Evolutionary conservation across 2,797 vertebrate species (phyloP).

Genomic region (Pseudomugil tenellus): DNA sequence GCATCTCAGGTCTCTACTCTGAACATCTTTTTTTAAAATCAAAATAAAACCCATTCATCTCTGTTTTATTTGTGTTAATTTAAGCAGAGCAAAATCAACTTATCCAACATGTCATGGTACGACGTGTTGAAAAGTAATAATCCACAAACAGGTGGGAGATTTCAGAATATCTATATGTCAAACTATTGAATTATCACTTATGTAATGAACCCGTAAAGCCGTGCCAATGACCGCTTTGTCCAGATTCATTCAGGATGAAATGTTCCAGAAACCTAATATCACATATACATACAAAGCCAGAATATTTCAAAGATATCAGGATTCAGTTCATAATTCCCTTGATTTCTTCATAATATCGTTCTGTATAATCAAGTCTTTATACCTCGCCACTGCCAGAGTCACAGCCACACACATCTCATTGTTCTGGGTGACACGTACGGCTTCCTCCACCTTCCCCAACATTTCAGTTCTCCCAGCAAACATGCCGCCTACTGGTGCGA

Average conservation of each 20-base stretch:
- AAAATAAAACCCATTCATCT: too few species aligned
- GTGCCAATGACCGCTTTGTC: constrained; percentile 74
- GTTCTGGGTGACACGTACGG: constrained; percentile 77
- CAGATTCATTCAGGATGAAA: constrained; percentile 80
- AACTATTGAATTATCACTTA: not conserved
- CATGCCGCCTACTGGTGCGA: constrained; percentile 78
- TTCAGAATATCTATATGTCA: too few species aligned
- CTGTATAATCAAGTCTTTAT: fast-evolving
- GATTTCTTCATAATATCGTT: too few species aligned
- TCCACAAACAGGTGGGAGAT: too few species aligned
- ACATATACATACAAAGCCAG: constrained; percentile 1
- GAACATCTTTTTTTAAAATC: too few species aligned
- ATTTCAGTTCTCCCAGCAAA: constrained; percentile 77
- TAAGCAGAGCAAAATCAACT: too few species aligned
- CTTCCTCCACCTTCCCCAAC: constrained; percentile 79
- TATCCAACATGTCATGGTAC: too few species aligned
- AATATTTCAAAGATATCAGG: not conserved
- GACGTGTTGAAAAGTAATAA: too few species aligned
- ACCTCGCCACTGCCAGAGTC: constrained; percentile 81
- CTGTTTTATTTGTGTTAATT: too few species aligned
- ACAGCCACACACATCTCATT: constrained; percentile 77
- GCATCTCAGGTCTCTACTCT: too few species aligned
- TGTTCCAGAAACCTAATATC: constrained; percentile 76
- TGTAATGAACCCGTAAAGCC: constrained; percentile 1
- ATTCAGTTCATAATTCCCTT: not conserved